Evolutionary conservation across 2,797 vertebrate species (phyloP).

Genomic region (Poecilia wingei): DNA sequence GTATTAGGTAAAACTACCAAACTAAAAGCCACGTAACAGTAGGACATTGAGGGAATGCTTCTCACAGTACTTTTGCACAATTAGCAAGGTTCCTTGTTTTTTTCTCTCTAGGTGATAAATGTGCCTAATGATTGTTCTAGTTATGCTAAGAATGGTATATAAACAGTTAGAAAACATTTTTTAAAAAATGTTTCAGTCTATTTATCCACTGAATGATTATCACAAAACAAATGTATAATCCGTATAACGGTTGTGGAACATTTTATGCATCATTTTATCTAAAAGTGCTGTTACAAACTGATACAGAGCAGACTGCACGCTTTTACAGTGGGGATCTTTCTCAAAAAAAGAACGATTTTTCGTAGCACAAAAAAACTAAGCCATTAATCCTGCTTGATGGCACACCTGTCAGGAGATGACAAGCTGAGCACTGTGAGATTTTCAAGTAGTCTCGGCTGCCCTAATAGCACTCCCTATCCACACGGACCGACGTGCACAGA

Average conservation of each 20-base stretch:
- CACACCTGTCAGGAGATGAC: neutral
- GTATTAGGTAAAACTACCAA: neutral
- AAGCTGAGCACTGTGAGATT: conserved; percentile 1
- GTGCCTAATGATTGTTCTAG: neutral
- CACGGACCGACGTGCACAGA: neutral
- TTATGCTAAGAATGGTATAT: neutral
- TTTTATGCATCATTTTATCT: neutral
- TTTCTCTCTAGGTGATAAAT: neutral
- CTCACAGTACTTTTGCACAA: neutral
- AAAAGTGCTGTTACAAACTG: neutral
- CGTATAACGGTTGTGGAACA: neutral
- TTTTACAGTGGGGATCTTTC: neutral
- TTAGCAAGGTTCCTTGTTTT: neutral
- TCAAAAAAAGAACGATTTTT: neutral
- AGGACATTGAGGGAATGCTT: neutral
- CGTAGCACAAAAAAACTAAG: neutral
- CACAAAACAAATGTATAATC: neutral
- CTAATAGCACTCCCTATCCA: neutral
- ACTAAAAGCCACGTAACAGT: neutral
- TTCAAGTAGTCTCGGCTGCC: neutral
- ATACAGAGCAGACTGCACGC: neutral
- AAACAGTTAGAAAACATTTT: neutral
- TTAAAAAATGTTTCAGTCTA: neutral
- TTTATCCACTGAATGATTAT: neutral
- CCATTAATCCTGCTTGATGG: neutral